These are phyloP conservation scores for Suncus etruscus DNA, from an alignment of 2,113 vertebrate species.

Conservation along the genomic window DNA sequence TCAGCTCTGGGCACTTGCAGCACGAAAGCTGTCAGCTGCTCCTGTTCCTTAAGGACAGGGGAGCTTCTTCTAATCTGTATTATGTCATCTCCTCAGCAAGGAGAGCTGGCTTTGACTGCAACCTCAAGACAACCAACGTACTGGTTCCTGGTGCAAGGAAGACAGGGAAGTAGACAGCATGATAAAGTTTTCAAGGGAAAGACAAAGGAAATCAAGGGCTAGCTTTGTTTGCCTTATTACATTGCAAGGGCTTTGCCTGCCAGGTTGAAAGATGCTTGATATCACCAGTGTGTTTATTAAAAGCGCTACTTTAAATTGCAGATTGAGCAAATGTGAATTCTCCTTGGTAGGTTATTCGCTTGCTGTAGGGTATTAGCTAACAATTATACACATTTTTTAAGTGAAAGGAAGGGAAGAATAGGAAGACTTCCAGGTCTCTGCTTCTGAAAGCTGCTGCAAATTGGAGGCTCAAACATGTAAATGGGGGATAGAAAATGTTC, in stretches of 20 bases:
- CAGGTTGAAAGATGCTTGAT: slow-evolving; percentile 67
- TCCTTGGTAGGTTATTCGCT: background rate
- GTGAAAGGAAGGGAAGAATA: background rate
- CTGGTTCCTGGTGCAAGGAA: background rate
- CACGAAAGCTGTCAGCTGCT: background rate
- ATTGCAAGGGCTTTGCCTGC: slow-evolving; percentile 37
- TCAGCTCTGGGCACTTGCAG: background rate
- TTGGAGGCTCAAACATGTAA: slow-evolving; percentile 2
- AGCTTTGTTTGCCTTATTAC: slow-evolving; percentile 60
- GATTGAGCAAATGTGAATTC: slow-evolving; percentile 65
- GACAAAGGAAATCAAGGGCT: slow-evolving; percentile 57
- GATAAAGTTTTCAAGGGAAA: slow-evolving; percentile 50
- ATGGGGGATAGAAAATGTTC: background rate
- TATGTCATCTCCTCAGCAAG: background rate
- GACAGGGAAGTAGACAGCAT: slow-evolving; percentile 34
- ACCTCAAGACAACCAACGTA: slow-evolving; percentile 35
- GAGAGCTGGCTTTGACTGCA: slow-evolving; percentile 2
- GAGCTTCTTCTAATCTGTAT: background rate
- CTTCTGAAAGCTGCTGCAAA: slow-evolving; percentile 1
- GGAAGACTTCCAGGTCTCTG: background rate
- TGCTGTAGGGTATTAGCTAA: slow-evolving; percentile 32
- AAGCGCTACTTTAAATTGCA: slow-evolving; percentile 70
- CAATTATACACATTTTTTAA: slow-evolving; percentile 56
- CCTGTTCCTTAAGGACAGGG: background rate
- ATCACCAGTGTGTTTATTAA: slow-evolving; percentile 65